phyloP scores from a whole-genome alignment of 2,797 vertebrate genomes.

The Pangasius macronema region DNA sequence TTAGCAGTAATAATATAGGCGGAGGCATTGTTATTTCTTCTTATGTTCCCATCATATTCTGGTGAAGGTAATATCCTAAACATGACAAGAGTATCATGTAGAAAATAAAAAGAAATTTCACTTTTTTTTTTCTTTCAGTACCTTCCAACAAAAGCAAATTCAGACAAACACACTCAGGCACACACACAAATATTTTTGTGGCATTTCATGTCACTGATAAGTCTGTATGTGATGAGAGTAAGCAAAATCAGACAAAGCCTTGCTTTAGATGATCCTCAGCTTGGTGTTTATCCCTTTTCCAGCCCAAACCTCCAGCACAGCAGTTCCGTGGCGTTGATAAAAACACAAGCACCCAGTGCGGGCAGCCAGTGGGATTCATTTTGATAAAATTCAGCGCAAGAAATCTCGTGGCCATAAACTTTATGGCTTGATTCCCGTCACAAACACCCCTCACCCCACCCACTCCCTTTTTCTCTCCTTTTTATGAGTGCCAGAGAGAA shows the following conservation, averaged over 20 bases:
- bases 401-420: constrained; percentile 75
- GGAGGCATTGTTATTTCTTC: not conserved
- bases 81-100: not conserved
- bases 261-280: constrained; percentile 23
- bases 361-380: constrained; percentile 65
- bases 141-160: constrained; percentile 7
- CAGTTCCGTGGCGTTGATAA: constrained; percentile 56
- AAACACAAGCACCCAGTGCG: constrained; percentile 37
- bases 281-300: constrained; percentile 32
- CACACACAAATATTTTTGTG: not conserved
- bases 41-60: not conserved
- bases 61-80: not conserved
- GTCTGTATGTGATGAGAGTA: not conserved
- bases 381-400: constrained; percentile 71
- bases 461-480: constrained; percentile 46
- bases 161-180: not conserved
- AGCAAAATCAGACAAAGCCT: constrained; percentile 12
- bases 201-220: constrained; percentile 11
- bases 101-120: not conserved
- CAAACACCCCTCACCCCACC: constrained; percentile 64
- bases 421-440: constrained; percentile 68
- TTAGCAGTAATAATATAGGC: not conserved
- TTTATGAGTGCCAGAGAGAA: constrained; percentile 66
- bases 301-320: constrained; percentile 25
- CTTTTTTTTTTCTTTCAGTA: not conserved